These are phyloP conservation scores for Euthynnus affinis DNA, from an alignment of 2,797 vertebrate species.

Conservation along the genomic window DNA sequence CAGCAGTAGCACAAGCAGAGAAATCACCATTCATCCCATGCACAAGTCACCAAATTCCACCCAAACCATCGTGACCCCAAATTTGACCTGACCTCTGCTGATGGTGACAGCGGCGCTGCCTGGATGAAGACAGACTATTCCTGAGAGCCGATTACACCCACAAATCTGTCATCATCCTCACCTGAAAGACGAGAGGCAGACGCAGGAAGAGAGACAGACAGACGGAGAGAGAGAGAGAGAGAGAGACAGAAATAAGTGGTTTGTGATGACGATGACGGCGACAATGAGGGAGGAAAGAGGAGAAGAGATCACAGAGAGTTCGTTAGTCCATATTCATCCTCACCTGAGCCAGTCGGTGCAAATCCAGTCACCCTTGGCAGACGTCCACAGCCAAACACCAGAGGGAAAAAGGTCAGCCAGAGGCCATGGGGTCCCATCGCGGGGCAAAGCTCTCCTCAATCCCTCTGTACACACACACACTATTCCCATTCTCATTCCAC, in stretches of 20 bases:
- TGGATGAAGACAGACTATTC: constrained; percentile 67
- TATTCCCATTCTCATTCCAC: constrained; percentile 62
- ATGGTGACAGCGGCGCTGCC: constrained; percentile 38
- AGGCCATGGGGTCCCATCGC: constrained; percentile 71
- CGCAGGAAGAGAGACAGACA: constrained; percentile 52
- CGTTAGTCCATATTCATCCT: constrained; percentile 28
- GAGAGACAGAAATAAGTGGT: constrained; percentile 46
- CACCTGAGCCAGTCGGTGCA: constrained; percentile 62
- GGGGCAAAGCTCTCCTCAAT: constrained; percentile 73
- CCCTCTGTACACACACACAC: constrained; percentile 66
- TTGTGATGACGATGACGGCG: constrained; percentile 5
- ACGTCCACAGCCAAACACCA: constrained; percentile 59
- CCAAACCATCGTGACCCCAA: constrained; percentile 25
- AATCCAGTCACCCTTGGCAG: constrained; percentile 70
- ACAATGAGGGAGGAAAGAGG: constrained; percentile 27
- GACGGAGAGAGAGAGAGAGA: not conserved
- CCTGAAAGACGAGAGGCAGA: constrained; percentile 76
- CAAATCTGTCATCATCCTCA: constrained; percentile 73
- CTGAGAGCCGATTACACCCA: constrained; percentile 45
- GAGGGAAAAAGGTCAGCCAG: constrained; percentile 70
- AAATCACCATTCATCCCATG: not conserved
- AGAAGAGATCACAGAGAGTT: constrained; percentile 54
- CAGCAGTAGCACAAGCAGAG: not conserved
- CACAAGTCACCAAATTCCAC: constrained; percentile 12
- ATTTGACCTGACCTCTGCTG: constrained; percentile 62